Conservation (phyloP, 2,888 invertebrate species). For the Caenorhabditis drosophilae region DNA sequence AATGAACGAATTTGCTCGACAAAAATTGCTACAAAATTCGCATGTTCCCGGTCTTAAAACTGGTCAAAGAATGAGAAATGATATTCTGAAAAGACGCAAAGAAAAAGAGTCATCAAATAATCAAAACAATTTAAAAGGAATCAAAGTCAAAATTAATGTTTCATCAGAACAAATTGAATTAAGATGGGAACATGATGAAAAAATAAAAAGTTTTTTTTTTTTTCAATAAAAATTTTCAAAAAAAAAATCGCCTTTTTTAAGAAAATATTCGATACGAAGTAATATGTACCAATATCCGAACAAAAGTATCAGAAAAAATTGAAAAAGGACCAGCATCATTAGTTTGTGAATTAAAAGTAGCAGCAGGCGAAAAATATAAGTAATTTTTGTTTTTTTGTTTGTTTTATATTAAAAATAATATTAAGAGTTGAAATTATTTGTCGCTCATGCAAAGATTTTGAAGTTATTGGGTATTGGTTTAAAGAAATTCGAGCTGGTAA, state of each 20-base stretch:
- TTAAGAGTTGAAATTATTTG: constrained; percentile 21
- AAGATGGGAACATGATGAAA: constrained; percentile 17
- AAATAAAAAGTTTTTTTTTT: constrained; percentile 8
- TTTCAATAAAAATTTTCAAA: constrained; percentile 2
- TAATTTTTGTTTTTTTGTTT: not conserved
- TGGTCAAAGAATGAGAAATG: constrained; percentile 17
- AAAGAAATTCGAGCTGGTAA: constrained; percentile 33
- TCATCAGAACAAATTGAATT: constrained; percentile 30
- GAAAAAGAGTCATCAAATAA: not conserved
- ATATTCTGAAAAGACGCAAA: constrained; percentile 12
- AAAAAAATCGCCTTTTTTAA: no score
- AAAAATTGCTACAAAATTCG: constrained; percentile 13
- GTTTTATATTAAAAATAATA: not conserved
- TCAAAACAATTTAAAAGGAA: not conserved
- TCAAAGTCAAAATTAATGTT: constrained; percentile 6
- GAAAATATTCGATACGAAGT: constrained; percentile 16
- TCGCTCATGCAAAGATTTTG: not conserved
- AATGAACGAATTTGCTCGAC: constrained; percentile 15
- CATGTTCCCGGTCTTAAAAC: constrained; percentile 33
- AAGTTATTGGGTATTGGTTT: constrained; percentile 11
- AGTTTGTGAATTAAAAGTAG: constrained; percentile 9
- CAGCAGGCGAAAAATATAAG: constrained; percentile 16
- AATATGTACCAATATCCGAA: not conserved
- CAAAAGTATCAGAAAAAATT: not conserved
- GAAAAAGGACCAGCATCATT: constrained; percentile 2